Evolutionary conservation across 2,888 invertebrate genomes (phyloP).

Genomic region (Leptinotarsa haldemani): DNA sequence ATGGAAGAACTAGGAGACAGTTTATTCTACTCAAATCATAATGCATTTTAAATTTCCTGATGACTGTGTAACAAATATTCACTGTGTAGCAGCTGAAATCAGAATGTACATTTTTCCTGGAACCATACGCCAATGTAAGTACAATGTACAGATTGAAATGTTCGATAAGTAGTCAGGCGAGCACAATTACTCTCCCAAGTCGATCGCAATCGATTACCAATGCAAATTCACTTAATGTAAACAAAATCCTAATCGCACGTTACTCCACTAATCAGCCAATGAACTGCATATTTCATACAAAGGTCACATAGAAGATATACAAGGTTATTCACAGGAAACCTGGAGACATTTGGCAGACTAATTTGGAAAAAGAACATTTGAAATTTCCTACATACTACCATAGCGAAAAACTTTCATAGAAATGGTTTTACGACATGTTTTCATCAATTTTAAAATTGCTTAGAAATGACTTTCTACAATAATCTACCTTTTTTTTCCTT

Average conservation of each 20-base stretch:
- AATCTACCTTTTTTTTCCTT: background rate
- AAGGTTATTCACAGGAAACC: background rate
- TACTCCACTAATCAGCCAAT: constrained; percentile 12
- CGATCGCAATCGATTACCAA: constrained; percentile 20
- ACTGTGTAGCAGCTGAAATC: background rate
- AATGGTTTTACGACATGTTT: no score
- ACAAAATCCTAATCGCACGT: constrained; percentile 12
- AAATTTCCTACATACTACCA: background rate
- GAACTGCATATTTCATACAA: constrained; percentile 15
- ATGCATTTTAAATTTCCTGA: no score
- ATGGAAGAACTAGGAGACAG: no score
- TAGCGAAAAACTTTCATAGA: no score
- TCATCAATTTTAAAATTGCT: background rate
- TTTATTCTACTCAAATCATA: no score
- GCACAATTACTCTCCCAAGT: constrained; percentile 16
- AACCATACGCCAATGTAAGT: constrained; percentile 1
- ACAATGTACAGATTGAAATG: constrained; percentile 7
- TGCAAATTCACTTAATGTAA: constrained; percentile 22
- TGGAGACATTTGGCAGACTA: background rate
- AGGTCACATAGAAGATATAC: background rate
- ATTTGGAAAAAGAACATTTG: background rate
- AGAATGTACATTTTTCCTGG: background rate
- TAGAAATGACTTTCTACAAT: background rate
- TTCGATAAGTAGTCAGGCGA: constrained; percentile 15
- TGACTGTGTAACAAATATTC: background rate